Evolutionary conservation across 1,140 invertebrate genomes (phyloP).

Genomic region (Yoshiicerus persimilis): DNA sequence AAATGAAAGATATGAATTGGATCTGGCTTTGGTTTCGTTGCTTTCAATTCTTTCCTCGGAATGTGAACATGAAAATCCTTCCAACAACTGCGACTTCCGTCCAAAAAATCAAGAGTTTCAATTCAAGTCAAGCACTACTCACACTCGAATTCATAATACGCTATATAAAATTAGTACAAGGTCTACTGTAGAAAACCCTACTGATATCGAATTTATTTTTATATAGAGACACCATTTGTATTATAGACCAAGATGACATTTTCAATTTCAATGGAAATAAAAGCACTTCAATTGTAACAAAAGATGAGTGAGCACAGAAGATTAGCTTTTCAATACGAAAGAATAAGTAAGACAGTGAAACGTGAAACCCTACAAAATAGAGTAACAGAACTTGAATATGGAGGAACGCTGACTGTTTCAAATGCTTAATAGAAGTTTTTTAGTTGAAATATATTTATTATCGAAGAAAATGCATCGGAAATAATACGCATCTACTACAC

Average conservation of each 20-base stretch:
- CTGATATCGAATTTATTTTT: too few species aligned
- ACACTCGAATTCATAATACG: background rate
- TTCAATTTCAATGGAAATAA: background rate
- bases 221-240: too few species aligned
- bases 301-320: background rate
- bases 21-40: background rate
- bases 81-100: background rate
- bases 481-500: too few species aligned
- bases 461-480: too few species aligned
- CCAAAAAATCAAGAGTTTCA: background rate
- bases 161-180: too few species aligned
- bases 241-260: background rate
- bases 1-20: background rate
- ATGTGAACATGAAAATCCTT: slow-evolving; percentile 11
- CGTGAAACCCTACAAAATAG: too few species aligned
- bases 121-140: background rate
- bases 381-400: too few species aligned
- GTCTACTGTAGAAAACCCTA: too few species aligned
- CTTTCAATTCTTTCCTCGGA: background rate
- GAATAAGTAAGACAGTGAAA: too few species aligned
- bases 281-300: background rate
- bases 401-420: too few species aligned
- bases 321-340: background rate
- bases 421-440: too few species aligned
- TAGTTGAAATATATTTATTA: too few species aligned